phyloP scores from a whole-genome alignment of 2,113 vertebrate species.

The Nipponia nippon region DNA sequence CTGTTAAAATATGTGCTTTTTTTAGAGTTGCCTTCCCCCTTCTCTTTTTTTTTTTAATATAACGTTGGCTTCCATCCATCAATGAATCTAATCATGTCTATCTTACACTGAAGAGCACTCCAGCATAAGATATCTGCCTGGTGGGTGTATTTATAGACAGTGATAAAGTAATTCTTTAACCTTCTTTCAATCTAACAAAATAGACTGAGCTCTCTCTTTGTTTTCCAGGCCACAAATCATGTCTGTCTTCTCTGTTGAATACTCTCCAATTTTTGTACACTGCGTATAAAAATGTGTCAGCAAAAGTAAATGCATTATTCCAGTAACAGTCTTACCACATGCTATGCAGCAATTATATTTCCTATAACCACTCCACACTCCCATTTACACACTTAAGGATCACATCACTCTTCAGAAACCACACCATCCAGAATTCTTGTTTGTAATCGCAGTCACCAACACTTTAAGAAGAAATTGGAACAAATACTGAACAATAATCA shows the following conservation, averaged over 20 bases:
- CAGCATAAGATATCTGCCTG: not conserved
- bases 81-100: not conserved
- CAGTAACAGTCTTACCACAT: not conserved
- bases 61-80: conserved; percentile 17
- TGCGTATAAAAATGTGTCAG: not conserved
- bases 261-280: not conserved
- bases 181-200: not conserved
- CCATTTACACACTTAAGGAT: not conserved
- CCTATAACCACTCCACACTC: not conserved
- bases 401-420: not conserved
- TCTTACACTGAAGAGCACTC: not conserved
- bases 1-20: not conserved
- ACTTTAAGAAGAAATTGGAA: not conserved
- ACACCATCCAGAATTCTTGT: not conserved
- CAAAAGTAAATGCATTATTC: not conserved
- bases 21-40: not conserved
- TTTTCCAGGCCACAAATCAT: not conserved
- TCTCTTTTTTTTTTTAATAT: not conserved
- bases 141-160: conserved; percentile 24
- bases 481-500: not conserved
- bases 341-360: not conserved
- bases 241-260: not conserved
- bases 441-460: not conserved
- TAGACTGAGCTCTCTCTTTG: not conserved
- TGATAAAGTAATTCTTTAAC: conserved; percentile 11